Evolutionary conservation across 2,113 vertebrate genomes (phyloP), one percentile per base, ranked within the genome.

Genomic region (Xerus inauris): DNA sequence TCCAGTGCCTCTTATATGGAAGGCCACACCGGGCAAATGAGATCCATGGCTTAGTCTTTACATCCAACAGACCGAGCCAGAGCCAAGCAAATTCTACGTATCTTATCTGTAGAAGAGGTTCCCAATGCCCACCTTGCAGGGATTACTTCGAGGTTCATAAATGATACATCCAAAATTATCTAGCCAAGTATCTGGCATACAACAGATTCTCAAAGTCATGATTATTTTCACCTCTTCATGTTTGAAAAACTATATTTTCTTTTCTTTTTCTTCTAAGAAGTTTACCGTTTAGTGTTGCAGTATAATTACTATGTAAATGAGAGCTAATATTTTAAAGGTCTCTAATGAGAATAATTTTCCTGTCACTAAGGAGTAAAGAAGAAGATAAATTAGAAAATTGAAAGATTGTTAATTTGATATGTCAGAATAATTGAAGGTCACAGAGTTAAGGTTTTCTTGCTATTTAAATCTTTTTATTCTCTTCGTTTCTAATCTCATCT

Each of bases 401-500:
- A 65, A 81, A 91, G 65, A 64, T n/a, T 71, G 10, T 87, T 16
- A 47, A 0, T 81, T 84, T 71, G 79, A 87, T 40, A 42, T 22
- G 64, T 77, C 45, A 59, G 59, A 59, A 69, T 77, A 73, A 86
- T 64, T 49, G 69, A 47, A 8, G 17, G 32, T 16, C 24, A 35
- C 20, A 17, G 77, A 84, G 51, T 64, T 84, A 80, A 69, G 0
- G 19, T 75, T 90, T 96, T 90, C 76, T 93, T 80, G 26, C 12
- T 47, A 28, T 38, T 51, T 89, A 85, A 87, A 19, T 24, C 45
- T 94, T 30, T 79, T 76, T n/a, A 73, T 65, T 92, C 38, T 86
- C n/a, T 75, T 69, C 69, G n/a, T n/a, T 73, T 87, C 81, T 88
- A 80, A 73, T 67, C 54, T 94, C 54, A 54, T 47, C 92, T 94